phyloP scores from a whole-genome alignment of 2,113 vertebrate genomes.

The Phodopus roborovskii region DNA sequence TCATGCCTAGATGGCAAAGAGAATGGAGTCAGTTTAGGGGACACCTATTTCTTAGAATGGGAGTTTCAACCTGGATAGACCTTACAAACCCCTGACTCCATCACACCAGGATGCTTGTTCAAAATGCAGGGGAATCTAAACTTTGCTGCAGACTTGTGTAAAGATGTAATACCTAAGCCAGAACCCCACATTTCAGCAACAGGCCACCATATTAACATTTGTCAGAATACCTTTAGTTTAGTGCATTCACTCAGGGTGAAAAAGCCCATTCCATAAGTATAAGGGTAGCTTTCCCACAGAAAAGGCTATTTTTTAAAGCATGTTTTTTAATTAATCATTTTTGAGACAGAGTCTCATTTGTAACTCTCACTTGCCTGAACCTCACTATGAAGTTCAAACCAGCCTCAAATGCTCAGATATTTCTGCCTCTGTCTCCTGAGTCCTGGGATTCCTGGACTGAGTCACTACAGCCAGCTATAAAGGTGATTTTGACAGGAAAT shows the following conservation, averaged over 20 bases:
- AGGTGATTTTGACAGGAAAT: not conserved
- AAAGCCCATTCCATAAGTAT: not conserved
- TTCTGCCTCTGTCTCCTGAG: too few species aligned
- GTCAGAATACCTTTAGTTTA: not conserved
- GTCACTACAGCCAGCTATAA: too few species aligned
- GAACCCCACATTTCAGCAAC: not conserved
- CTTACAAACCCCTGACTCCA: not conserved
- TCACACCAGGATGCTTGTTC: not conserved
- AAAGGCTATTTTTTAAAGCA: not conserved
- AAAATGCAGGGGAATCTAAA: not conserved
- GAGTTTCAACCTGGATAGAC: not conserved
- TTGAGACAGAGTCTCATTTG: not conserved
- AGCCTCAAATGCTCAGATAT: not conserved
- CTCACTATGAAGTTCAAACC: not conserved
- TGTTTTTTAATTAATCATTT: not conserved
- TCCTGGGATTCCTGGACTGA: not conserved
- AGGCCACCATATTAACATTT: accelerated
- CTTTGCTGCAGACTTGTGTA: not conserved
- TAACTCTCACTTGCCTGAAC: not conserved
- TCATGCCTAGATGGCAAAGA: not conserved
- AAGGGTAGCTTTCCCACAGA: not conserved
- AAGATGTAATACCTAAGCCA: not conserved
- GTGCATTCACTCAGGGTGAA: not conserved
- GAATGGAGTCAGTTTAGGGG: not conserved
- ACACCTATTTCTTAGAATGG: not conserved